phyloP scores from a whole-genome alignment of 2,113 vertebrate genomes.

The Probosciger aterrimus region DNA sequence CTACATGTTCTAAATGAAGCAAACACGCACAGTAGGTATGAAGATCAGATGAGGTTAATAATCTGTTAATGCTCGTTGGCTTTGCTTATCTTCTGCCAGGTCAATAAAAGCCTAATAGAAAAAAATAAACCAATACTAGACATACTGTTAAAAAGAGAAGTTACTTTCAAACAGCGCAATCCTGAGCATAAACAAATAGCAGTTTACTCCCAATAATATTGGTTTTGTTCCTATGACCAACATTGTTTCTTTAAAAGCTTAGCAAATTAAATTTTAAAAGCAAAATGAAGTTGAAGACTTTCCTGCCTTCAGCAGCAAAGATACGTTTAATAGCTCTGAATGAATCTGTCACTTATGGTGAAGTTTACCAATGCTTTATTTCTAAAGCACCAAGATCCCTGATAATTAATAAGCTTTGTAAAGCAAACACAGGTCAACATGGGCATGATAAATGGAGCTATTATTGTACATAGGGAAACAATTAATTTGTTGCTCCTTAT shows the following conservation, averaged over 20 bases:
- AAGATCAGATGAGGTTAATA: neutral
- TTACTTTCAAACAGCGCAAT: neutral
- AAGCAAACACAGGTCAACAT: constrained; percentile 73
- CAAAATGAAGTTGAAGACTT: neutral
- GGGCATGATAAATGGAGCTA: constrained; percentile 78
- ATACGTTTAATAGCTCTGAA: constrained; percentile 42
- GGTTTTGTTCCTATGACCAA: neutral
- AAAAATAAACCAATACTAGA: neutral
- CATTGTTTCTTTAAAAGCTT: neutral
- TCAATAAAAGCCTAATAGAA: neutral
- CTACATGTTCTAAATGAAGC: neutral
- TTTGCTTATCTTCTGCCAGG: neutral
- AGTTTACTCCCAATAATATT: neutral
- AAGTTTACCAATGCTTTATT: constrained; percentile 23
- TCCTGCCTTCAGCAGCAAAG: neutral
- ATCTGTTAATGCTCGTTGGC: neutral
- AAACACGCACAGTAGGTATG: neutral
- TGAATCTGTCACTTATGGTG: constrained; percentile 49
- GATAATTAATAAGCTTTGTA: constrained; percentile 83
- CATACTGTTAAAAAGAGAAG: neutral
- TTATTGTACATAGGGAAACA: constrained; percentile 51
- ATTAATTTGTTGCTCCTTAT: constrained; percentile 54
- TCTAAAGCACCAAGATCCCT: constrained; percentile 60
- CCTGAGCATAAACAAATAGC: neutral
- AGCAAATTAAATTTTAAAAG: neutral